Conservation (phyloP, 2,888 invertebrate species). For the Mesorhabditis spiculigera region DNA sequence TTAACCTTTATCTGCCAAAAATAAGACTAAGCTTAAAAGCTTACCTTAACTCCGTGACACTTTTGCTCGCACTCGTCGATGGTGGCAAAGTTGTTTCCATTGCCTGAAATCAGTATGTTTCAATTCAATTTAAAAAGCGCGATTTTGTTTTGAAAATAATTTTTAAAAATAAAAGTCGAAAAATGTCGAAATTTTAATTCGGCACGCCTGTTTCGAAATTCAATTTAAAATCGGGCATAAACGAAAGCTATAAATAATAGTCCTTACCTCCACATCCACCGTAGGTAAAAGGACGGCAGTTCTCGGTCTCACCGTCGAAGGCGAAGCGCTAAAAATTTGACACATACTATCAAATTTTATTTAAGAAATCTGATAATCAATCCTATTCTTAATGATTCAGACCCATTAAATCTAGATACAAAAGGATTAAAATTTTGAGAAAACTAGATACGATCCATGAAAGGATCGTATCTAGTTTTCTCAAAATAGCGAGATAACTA, state of each 20-base stretch:
- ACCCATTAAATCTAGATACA: no score
- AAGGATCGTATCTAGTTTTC: no score
- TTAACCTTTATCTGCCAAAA: background rate
- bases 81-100: conserved; percentile 56
- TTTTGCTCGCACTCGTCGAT: conserved; percentile 45
- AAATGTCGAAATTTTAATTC: no score
- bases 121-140: no score
- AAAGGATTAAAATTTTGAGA: background rate
- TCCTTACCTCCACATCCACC: conserved; percentile 57
- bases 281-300: conserved; percentile 51
- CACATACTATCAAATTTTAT: background rate
- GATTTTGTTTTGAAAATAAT: no score
- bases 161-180: no score
- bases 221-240: no score
- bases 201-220: no score
- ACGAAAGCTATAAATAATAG: no score
- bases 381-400: no score
- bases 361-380: background rate
- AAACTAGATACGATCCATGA: no score
- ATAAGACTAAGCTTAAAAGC: conserved; percentile 6
- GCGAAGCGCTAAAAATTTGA: conserved; percentile 50
- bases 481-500: no score
- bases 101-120: conserved; percentile 13
- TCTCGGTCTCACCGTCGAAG: conserved; percentile 53
- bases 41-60: conserved; percentile 34